Percentiles rank a stretch among this genome's conserved stretches.
phyloP scores from a whole-genome alignment of 2,888 invertebrate species.

The Mamestra brassicae region DNA sequence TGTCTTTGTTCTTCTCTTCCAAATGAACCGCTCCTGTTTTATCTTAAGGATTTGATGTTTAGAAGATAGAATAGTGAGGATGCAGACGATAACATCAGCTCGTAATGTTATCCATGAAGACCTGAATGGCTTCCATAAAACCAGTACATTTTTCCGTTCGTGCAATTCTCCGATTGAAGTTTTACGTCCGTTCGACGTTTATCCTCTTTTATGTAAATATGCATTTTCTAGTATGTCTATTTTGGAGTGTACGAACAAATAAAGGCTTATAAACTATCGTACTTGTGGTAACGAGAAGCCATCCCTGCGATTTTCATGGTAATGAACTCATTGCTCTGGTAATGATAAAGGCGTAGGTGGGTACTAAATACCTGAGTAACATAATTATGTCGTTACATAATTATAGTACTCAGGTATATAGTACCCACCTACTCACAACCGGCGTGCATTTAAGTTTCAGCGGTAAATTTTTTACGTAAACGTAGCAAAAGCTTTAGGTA shows the following conservation, averaged over 20 bases:
- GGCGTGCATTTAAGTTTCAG: no score
- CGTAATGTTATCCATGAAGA: conserved; percentile 22
- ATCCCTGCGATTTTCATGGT: not conserved
- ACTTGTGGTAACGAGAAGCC: not conserved
- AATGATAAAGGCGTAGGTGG: no score
- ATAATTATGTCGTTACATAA: no score
- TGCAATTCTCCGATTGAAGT: conserved; percentile 37
- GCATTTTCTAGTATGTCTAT: not conserved
- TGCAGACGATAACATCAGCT: conserved; percentile 15
- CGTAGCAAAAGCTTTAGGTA: no score
- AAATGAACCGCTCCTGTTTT: not conserved
- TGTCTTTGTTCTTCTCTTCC: not conserved
- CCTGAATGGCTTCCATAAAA: conserved; percentile 17
- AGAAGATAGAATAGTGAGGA: not conserved
- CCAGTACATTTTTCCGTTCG: not conserved
- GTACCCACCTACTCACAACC: no score
- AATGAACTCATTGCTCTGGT: not conserved
- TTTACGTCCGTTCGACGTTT: conserved; percentile 4
- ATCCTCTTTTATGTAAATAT: not conserved
- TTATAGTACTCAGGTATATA: no score
- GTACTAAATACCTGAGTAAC: no score
- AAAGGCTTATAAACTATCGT: not conserved
- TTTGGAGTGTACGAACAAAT: not conserved
- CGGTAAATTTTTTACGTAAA: no score
- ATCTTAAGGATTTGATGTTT: not conserved